Evolutionary conservation across 2,797 vertebrate genomes (phyloP).

Genomic region (Sitta carolinensis): DNA sequence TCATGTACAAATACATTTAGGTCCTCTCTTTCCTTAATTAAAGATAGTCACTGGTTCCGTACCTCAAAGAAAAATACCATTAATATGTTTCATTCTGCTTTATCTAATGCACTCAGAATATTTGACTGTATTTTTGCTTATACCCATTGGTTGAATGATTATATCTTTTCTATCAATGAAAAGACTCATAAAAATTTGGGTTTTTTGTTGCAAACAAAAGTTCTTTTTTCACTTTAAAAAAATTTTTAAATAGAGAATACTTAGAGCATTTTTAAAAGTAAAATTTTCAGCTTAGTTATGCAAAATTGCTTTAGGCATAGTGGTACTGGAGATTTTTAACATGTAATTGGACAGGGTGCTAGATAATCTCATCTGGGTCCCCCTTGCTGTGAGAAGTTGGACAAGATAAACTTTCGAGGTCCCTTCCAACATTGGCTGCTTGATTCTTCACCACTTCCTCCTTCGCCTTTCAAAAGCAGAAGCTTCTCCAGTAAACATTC

Average conservation of each 20-base stretch:
- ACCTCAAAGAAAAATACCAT: not conserved
- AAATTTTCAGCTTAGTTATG: not conserved
- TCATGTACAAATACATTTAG: not conserved
- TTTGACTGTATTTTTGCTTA: not conserved
- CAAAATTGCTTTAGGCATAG: not conserved
- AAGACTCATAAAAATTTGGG: not conserved
- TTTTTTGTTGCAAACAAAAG: not conserved
- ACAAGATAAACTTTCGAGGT: not conserved
- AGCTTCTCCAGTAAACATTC: not conserved
- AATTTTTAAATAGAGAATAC: not conserved
- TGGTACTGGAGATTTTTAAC: not conserved
- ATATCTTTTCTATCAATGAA: not conserved
- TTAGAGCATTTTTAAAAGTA: not conserved
- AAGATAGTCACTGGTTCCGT: not conserved
- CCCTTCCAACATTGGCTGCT: not conserved
- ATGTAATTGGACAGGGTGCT: not conserved
- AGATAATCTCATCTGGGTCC: not conserved
- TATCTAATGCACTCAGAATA: not conserved
- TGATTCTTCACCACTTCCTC: rapidly evolving
- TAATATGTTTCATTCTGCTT: not conserved
- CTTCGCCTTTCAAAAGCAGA: not conserved
- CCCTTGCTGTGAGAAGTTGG: not conserved
- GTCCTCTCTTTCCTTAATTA: not conserved
- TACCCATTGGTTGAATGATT: not conserved
- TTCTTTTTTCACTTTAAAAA: not conserved